Evolutionary conservation across 2,113 vertebrate species (phyloP), one percentile per base, ranked within the genome.

Genomic region (Daphoenositta chrysoptera): DNA sequence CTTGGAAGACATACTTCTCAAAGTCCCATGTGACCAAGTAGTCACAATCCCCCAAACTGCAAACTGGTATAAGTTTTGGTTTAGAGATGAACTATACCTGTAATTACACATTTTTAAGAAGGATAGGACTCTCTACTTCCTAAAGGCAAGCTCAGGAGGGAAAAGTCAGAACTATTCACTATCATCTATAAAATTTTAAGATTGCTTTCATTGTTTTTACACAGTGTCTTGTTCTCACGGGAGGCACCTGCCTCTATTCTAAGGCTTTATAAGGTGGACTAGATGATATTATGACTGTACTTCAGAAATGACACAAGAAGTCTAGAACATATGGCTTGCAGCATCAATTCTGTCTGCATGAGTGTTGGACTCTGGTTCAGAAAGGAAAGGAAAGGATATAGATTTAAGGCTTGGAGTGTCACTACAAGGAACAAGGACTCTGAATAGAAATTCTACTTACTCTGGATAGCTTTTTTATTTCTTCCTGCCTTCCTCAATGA

Each of bases 161-260:
- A 3, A 12, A 66, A 47, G 22, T 39, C 54, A 39, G 5, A 31
- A 48, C 12, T 57, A 35, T 65, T 51, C 51, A 76, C 39, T 11
- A 83, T 40, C 8, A 27, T 28, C 28, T 63, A 21, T 53, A 57
- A 57, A 71, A 83, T 40, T 15, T 7, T 14, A 57, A 40, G 9
- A n/a, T 51, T 44, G 5, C 4, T 68, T 84, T 44, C 11, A 39
- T 15, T 51, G 26, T 65, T 83, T 48, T 10, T 24, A 48, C 33
- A 57, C 9, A 10, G 9, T 4, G 2, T 47, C 57, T 51, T 86
- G 2, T 44, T 72, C 15, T 27, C 26, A 54, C 0, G 0, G 33
- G 23, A 72, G 26, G 26, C 22, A 72, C 11, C 23, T 48, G 22
- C 23, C 13, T 58, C 40, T 33, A 5, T 64, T 87, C 68, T 72